Evolutionary conservation across 1,140 invertebrate genomes (phyloP), one percentile per base, ranked within the genome.

Genomic region (Panagrolaimus sp.): DNA sequence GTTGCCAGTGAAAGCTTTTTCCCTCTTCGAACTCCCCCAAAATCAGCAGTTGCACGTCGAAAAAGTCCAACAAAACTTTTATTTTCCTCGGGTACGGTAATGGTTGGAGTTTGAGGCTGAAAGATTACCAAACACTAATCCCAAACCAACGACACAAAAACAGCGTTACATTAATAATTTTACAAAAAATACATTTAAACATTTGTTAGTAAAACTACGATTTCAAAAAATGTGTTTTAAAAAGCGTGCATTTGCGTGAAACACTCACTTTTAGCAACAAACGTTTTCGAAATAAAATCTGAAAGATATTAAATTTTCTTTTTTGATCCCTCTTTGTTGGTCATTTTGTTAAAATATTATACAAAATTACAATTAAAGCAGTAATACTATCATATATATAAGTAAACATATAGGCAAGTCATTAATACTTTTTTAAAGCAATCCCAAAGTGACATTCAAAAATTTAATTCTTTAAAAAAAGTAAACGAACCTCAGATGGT

Each of bases 231-330:
- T n/a, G 52, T 52, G 17, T 28, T 58, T 58, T 21, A 17, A 21
- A 58, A 58, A 17, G 52, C 52, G 43, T 48, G 24, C 17, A 28
- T 67, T 32, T 52, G 32, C 32, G 43, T 17, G 32, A 43, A 26
- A 24, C 65, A 73, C 71, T 73, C 71, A 73, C 71, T 73, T 73
- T 73, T 47, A 73, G 47, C 63, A 48, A 72, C 55, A 43, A 68
- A 47, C 71, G 71, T 68, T 72, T 73, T 17, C 47, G 47, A 32
- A 62, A 66, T 28, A 73, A 64, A 28, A 52, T 28, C 71, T 73
- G 72, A 71, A 71, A 71, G n/a, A 26, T 64, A 38, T 38, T 38
- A 38, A 38, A 38, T 38, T 38, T 38, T 38, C 32, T 38, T 38
- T 38, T 7, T 38, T 7, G 7, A 38, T 38, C 32, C 7, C 32